Percentiles rank a stretch among this genome's conserved stretches.
Conservation (phyloP, 2,113 vertebrate species). For the Poecilia latipinna region DNA sequence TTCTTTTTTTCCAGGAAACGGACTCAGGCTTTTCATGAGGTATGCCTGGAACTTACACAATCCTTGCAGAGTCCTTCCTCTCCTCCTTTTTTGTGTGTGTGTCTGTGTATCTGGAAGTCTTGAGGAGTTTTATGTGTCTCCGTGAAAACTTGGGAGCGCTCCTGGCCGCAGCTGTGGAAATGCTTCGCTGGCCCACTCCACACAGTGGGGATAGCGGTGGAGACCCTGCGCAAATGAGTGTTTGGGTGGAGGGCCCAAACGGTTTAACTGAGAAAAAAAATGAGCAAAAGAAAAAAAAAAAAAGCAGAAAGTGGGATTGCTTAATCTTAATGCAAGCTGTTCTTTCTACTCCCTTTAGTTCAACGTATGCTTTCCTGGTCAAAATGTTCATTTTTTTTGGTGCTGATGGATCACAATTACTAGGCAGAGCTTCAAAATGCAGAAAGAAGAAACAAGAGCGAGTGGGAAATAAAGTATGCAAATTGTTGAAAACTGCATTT, state of each 20-base stretch:
- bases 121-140: constrained; percentile 25
- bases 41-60: constrained; percentile 55
- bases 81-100: not conserved
- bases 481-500: too few relatives aligned
- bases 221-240: constrained; percentile 22
- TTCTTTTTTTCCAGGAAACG: constrained; percentile 39
- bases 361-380: too few relatives aligned
- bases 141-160: constrained; percentile 59
- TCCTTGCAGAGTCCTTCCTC: constrained; percentile 43
- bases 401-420: too few relatives aligned
- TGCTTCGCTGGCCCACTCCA: constrained; percentile 58
- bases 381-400: too few relatives aligned
- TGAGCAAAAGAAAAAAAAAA: constrained; percentile 19
- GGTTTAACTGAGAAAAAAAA: constrained; percentile 25
- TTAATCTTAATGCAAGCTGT: constrained; percentile 45
- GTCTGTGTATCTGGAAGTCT: constrained; percentile 34
- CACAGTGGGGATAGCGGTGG: constrained; percentile 42
- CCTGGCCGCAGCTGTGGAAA: constrained; percentile 71
- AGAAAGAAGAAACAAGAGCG: too few relatives aligned
- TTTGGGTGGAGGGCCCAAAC: constrained; percentile 42
- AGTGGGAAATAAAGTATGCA: too few relatives aligned
- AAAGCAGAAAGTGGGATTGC: constrained; percentile 43
- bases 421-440: too few relatives aligned
- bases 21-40: constrained; percentile 55
- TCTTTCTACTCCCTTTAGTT: not conserved